These are phyloP conservation scores for Dermochelys coriacea DNA, from an alignment of 2,797 vertebrate genomes.

Conservation along the genomic window DNA sequence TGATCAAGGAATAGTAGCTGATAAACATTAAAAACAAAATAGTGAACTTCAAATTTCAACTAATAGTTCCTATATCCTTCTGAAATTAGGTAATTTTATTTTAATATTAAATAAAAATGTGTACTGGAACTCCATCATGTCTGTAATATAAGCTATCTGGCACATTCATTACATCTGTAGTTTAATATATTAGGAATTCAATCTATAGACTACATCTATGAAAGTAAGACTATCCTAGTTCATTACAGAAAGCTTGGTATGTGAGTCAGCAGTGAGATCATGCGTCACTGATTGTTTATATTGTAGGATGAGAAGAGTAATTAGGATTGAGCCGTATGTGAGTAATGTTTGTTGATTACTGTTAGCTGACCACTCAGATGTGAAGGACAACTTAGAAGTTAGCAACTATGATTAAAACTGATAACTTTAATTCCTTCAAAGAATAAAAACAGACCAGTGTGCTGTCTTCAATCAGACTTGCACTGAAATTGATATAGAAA, in stretches of 20 bases:
- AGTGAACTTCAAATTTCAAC: neutral
- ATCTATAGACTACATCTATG: neutral
- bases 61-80: neutral
- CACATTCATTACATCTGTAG: neutral
- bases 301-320: constrained; percentile 70
- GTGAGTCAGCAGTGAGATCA: constrained; percentile 51
- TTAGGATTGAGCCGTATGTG: constrained; percentile 73
- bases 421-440: constrained; percentile 24
- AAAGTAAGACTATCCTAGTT: neutral
- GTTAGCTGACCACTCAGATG: constrained; percentile 84
- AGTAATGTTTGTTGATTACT: constrained; percentile 79
- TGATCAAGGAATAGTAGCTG: neutral
- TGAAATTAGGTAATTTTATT: neutral
- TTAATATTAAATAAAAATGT: neutral
- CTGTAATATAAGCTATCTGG: neutral
- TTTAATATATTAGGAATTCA: neutral
- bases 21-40: neutral
- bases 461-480: constrained; percentile 12
- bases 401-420: constrained; percentile 73
- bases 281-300: constrained; percentile 50
- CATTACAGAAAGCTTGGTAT: constrained; percentile 33
- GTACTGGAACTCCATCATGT: neutral
- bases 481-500: constrained; percentile 23
- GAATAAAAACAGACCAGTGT: constrained; percentile 16
- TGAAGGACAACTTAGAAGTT: constrained; percentile 86